Percentiles rank a stretch among this genome's conserved stretches.
These are phyloP conservation scores for Lepas anatifera DNA, from an alignment of 2,888 invertebrate species.

Conservation along the genomic window DNA sequence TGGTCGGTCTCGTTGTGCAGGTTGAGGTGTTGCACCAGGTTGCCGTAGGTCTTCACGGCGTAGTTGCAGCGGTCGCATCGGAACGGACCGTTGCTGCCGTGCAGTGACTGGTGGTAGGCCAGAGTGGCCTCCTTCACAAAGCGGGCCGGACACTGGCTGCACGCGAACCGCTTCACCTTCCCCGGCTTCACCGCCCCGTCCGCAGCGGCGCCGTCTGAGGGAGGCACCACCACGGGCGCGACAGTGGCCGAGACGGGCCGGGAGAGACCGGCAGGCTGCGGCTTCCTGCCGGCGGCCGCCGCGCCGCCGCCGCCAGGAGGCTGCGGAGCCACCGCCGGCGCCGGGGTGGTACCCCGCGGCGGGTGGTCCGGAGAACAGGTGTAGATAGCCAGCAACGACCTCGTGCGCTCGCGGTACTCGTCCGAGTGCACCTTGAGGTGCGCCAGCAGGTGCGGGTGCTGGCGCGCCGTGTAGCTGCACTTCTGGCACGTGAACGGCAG, in stretches of 20 bases:
- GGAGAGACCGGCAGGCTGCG: conserved; percentile 7
- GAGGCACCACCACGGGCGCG: neutral
- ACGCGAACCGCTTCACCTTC: conserved; percentile 33
- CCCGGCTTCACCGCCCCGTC: conserved; percentile 17
- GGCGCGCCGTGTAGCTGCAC: conserved; percentile 62
- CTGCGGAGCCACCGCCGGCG: neutral
- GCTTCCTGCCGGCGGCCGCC: neutral
- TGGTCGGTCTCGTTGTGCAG: conserved; percentile 40
- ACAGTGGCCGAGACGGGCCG: conserved; percentile 1
- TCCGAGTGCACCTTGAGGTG: conserved; percentile 62
- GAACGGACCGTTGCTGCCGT: conserved; percentile 49
- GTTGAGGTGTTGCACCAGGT: conserved; percentile 50
- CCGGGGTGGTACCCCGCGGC: conserved; percentile 44
- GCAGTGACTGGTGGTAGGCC: conserved; percentile 53
- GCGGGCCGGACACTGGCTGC: conserved; percentile 55
- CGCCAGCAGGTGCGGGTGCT: conserved; percentile 51
- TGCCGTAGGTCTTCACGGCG: conserved; percentile 52
- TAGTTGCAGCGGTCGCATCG: conserved; percentile 59
- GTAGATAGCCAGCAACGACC: conserved; percentile 42
- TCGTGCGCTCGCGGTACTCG: conserved; percentile 49
- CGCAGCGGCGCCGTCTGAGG: neutral
- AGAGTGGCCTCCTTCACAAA: conserved; percentile 58
- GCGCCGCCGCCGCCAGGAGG: neutral
- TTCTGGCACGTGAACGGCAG: conserved; percentile 55
- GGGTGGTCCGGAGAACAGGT: conserved; percentile 49